Evolutionary conservation across 2,888 invertebrate genomes (phyloP).

Genomic region (Nezara viridula): DNA sequence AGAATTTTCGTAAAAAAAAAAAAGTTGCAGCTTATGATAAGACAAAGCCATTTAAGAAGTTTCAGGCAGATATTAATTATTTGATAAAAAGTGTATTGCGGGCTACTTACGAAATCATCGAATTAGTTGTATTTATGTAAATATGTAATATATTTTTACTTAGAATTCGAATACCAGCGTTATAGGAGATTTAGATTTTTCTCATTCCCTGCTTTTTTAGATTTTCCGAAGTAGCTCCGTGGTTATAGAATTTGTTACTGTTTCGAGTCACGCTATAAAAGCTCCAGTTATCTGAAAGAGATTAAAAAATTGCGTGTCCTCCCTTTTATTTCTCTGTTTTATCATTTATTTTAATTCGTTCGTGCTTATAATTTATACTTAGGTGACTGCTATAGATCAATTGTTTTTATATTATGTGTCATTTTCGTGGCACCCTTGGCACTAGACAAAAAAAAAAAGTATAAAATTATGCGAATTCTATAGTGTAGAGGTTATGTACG

Average conservation of each 20-base stretch:
- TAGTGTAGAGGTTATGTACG: neutral
- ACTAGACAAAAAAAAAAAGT: neutral
- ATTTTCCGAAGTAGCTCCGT: neutral
- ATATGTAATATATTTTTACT: no score
- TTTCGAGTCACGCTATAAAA: constrained; percentile 36
- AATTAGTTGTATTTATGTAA: no score
- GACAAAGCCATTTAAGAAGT: no score
- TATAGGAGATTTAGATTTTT: neutral
- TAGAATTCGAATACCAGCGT: neutral
- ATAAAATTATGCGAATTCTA: neutral
- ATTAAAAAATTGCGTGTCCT: constrained; percentile 41
- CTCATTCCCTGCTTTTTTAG: neutral
- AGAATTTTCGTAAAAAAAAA: no score
- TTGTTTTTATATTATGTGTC: neutral
- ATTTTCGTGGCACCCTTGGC: neutral
- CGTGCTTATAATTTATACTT: constrained; percentile 1
- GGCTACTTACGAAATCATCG: no score
- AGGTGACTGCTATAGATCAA: neutral
- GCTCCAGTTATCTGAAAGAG: constrained; percentile 16
- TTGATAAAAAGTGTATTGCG: no score
- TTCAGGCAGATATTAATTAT: no score
- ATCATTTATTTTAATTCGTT: constrained; percentile 26
- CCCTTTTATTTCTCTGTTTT: constrained; percentile 28
- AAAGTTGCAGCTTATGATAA: no score
- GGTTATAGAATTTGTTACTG: constrained; percentile 21